Percentiles rank a stretch among this genome's conserved stretches.
Conservation (phyloP, 2,888 invertebrate species). For the Blastobasis lacticolella region DNA sequence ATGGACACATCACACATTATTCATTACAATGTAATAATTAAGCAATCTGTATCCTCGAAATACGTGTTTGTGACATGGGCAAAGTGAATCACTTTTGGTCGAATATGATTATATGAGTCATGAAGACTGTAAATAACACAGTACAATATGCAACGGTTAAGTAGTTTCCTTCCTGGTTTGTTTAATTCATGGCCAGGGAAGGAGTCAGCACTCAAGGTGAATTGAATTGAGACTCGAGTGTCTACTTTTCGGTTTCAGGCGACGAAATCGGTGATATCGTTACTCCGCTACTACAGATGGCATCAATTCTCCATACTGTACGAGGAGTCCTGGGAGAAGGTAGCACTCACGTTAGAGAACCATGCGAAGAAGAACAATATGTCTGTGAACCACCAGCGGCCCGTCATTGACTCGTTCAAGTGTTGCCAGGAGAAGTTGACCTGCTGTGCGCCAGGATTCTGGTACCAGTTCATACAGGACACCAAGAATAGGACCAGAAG, state of each 20-base stretch:
- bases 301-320: slow-evolving; percentile 92
- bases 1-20: too few relatives aligned
- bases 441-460: slow-evolving; percentile 86
- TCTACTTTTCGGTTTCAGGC: slow-evolving; percentile 73
- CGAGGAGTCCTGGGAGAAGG: slow-evolving; percentile 86
- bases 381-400: slow-evolving; percentile 85
- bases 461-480: slow-evolving; percentile 89
- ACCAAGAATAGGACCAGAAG: slow-evolving; percentile 90
- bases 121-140: too few relatives aligned
- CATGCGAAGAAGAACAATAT: slow-evolving; percentile 85
- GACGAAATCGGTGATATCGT: slow-evolving; percentile 93
- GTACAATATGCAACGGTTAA: too few relatives aligned
- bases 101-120: too few relatives aligned
- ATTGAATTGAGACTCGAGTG: too few relatives aligned
- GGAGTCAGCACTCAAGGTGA: too few relatives aligned
- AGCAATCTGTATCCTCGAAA: too few relatives aligned
- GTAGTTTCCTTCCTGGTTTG: too few relatives aligned
- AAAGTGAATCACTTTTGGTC: too few relatives aligned
- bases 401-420: slow-evolving; percentile 80
- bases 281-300: slow-evolving; percentile 94
- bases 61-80: too few relatives aligned
- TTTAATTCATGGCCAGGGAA: too few relatives aligned
- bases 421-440: slow-evolving; percentile 84
- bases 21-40: too few relatives aligned
- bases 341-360: slow-evolving; percentile 85